Conservation (phyloP, 2,797 vertebrate species). For the Lemur catta region DNA sequence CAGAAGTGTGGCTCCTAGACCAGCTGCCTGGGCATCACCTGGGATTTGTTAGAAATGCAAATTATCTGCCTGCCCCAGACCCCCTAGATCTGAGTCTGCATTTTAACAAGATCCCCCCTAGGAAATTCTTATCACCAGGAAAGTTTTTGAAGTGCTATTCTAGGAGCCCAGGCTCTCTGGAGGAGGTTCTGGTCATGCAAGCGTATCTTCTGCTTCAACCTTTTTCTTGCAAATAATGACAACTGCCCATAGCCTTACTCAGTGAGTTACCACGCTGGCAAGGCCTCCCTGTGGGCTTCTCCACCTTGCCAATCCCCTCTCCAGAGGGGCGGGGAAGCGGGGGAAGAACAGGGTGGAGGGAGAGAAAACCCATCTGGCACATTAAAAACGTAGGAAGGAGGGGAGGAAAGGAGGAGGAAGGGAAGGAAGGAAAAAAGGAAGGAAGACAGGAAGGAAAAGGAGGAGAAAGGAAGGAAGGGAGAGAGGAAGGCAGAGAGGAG, state of each 20-base stretch:
- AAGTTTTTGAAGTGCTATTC: not conserved
- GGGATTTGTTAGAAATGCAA: not conserved
- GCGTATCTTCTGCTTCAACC: not conserved
- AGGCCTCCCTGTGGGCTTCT: not conserved
- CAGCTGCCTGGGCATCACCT: not conserved
- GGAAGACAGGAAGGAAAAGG: not conserved
- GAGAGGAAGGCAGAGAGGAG: not conserved
- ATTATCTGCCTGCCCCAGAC: not conserved
- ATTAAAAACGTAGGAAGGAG: not conserved
- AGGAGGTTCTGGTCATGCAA: not conserved
- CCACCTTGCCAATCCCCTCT: not conserved
- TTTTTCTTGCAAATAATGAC: not conserved
- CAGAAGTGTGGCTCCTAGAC: not conserved
- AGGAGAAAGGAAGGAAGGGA: too few species aligned
- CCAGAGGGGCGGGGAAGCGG: not conserved
- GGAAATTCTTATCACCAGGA: not conserved
- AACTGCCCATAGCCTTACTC: not conserved
- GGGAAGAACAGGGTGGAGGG: not conserved
- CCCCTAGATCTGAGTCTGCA: not conserved
- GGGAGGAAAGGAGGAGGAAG: too few species aligned
- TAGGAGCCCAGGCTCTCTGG: not conserved
- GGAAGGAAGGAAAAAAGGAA: too few species aligned
- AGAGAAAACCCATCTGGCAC: not conserved
- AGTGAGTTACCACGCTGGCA: not conserved
- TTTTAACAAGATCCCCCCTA: not conserved